Evolutionary conservation across 2,797 vertebrate species (phyloP).

Genomic region (Phyllotis vaccarum): DNA sequence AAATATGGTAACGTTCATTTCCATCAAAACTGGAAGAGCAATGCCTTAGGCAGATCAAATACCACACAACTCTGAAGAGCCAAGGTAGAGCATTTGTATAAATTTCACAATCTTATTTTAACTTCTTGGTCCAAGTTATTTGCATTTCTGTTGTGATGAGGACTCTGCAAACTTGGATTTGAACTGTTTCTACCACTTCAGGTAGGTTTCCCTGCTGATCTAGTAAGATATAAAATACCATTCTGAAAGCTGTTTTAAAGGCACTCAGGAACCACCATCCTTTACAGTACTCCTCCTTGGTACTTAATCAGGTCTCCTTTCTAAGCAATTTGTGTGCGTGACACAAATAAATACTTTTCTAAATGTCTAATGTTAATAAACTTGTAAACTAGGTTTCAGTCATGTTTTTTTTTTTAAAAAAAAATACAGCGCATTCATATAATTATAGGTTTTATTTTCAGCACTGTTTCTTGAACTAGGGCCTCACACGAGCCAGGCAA

Average conservation of each 20-base stretch:
- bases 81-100: neutral
- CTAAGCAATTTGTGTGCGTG: neutral
- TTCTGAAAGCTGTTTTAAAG: neutral
- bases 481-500: no score
- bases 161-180: neutral
- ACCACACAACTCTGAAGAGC: neutral
- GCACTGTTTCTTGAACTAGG: neutral
- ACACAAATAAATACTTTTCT: slow-evolving; percentile 16
- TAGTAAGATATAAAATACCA: neutral
- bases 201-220: neutral
- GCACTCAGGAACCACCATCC: neutral
- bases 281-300: neutral
- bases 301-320: neutral
- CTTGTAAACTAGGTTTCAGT: neutral
- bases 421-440: neutral
- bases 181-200: neutral
- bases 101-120: slow-evolving; percentile 18
- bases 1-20: neutral
- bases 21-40: neutral
- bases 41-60: neutral
- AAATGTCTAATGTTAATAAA: neutral
- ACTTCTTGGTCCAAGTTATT: neutral
- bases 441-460: neutral
- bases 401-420: neutral
- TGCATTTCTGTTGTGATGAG: neutral